phyloP scores from a whole-genome alignment of 2,888 invertebrate species.

The Spilarctia lutea region DNA sequence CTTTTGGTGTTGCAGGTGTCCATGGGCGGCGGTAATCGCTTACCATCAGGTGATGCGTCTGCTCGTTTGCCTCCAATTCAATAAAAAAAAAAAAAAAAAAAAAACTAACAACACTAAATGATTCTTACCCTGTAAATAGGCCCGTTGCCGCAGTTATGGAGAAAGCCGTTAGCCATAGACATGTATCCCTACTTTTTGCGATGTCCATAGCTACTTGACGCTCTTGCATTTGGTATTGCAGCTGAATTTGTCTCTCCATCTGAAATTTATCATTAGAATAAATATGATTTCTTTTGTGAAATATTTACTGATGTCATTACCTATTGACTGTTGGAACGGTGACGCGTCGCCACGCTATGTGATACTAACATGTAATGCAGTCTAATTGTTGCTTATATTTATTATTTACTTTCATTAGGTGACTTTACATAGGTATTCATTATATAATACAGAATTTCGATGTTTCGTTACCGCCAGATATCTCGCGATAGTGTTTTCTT shows the following conservation, averaged over 20 bases:
- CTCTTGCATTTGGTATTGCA: conserved; percentile 93
- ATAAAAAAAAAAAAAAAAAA: no score
- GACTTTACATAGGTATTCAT: background rate
- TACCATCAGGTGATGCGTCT: no score
- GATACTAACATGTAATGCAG: background rate
- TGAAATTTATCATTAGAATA: conserved; percentile 53
- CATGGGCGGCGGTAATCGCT: no score
- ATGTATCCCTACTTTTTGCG: conserved; percentile 90
- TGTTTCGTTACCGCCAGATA: no score
- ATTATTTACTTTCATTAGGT: background rate
- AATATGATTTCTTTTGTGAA: background rate
- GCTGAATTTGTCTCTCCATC: conserved; percentile 93
- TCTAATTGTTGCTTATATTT: background rate
- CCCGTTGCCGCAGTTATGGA: conserved; percentile 86
- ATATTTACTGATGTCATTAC: no score
- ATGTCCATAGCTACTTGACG: conserved; percentile 90
- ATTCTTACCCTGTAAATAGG: conserved; percentile 80
- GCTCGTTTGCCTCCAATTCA: no score
- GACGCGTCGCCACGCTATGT: background rate
- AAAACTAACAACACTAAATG: background rate
- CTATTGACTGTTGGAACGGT: background rate
- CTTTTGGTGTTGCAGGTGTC: no score
- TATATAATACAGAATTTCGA: no score
- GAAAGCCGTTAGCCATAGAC: conserved; percentile 91
- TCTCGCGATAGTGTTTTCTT: background rate